These are phyloP conservation scores for Hofmannophila pseudospretella DNA, from an alignment of 2,888 invertebrate genomes.

Conservation along the genomic window DNA sequence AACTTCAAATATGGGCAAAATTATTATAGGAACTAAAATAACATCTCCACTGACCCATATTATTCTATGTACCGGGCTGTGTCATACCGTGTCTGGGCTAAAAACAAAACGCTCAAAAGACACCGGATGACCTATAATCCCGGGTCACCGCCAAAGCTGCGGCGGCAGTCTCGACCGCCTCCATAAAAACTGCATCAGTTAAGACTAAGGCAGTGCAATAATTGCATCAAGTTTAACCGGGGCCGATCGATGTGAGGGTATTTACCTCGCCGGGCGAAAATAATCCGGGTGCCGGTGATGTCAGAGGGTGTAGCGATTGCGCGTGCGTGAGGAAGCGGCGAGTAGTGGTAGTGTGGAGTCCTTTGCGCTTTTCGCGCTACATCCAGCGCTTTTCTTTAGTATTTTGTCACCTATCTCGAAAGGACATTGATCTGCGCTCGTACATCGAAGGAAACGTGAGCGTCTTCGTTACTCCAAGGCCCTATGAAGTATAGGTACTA, in stretches of 20 bases:
- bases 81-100: too few species aligned
- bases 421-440: too few species aligned
- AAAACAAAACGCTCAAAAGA: background rate
- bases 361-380: background rate
- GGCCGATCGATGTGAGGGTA: slow-evolving; percentile 76
- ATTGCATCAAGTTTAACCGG: slow-evolving; percentile 76
- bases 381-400: too few species aligned
- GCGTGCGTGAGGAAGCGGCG: slow-evolving; percentile 29
- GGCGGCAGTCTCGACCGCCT: slow-evolving; percentile 17
- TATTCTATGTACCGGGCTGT: too few species aligned
- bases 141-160: slow-evolving; percentile 5
- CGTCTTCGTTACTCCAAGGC: too few species aligned
- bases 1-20: too few species aligned
- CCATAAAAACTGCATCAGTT: slow-evolving; percentile 52
- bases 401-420: too few species aligned
- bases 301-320: slow-evolving; percentile 41
- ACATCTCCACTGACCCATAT: too few species aligned
- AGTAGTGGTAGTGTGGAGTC: slow-evolving; percentile 1
- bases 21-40: too few species aligned
- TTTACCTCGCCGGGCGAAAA: slow-evolving; percentile 77
- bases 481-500: too few species aligned
- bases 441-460: too few species aligned
- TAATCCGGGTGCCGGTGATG: slow-evolving; percentile 76
- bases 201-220: slow-evolving; percentile 73
- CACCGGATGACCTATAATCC: slow-evolving; percentile 17